Evolutionary conservation across 2,113 vertebrate species (phyloP), one percentile per base, ranked within the genome.

Genomic region (Entomyzon cyanotis): DNA sequence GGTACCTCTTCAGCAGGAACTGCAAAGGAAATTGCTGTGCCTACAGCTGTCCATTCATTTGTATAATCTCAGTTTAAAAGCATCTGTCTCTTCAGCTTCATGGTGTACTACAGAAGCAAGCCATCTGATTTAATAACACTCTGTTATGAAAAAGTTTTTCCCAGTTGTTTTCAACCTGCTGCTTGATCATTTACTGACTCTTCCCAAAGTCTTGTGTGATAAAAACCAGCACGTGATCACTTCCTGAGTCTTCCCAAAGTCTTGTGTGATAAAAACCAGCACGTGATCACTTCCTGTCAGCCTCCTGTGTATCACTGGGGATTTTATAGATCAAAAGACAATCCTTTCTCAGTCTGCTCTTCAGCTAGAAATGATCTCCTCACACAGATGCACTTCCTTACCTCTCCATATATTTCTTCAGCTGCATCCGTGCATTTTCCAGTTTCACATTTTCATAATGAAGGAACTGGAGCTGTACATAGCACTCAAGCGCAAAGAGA

Each of bases 251-350:
- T 37, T 37, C 37, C 37, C 39, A 15, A 84, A 70, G 35, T 52
- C 35, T 52, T 33, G 3, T 44, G 25, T 62, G 55, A 42, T 59
- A 76, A 46, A 47, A 87, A 64, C 3, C 15, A 91, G 16, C 1
- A 5, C 0, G 0, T 69, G 39, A 31, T 53, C 0, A 0, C 71
- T 89, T 93, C 59, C 46, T 84, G 23, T 42, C 5, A 3, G 47
- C 52, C 17, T 93, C 35, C 37, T 68, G 2, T 3, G 0, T 68
- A 12, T 27, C 20, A 12, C 8, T 65, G 3, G 2, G 21, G 31
- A 37, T 56, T 79, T 87, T 60, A 39, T 12, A 60, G 25, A 60
- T 37, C 3, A 2, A 65, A 79, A 79, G 58, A 60, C n/a, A 83
- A 37, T 79, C 28, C n/a, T 62, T 91, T 64, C 50, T 69, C 65